Evolutionary conservation across 2,888 invertebrate genomes (phyloP).

Genomic region (Xanthorhoe designata): DNA sequence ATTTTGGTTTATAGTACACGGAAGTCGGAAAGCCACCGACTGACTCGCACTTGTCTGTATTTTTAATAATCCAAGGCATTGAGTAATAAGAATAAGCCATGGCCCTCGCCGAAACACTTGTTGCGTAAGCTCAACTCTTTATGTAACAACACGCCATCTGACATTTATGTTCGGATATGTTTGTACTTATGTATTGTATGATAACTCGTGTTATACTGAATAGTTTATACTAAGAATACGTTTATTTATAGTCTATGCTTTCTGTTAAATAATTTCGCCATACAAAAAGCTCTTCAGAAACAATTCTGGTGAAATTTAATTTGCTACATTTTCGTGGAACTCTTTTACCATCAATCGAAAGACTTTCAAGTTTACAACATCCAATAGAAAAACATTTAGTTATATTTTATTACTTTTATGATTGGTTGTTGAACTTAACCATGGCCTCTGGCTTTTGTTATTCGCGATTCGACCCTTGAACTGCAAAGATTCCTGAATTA

Average conservation of each 20-base stretch:
- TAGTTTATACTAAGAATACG: background rate
- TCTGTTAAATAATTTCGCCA: too few species aligned
- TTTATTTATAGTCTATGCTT: background rate
- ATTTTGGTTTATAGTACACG: background rate
- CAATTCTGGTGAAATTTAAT: background rate
- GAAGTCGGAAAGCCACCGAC: background rate
- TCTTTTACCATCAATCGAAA: too few species aligned
- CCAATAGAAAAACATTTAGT: background rate
- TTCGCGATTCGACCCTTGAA: constrained; percentile 2
- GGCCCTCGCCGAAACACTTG: constrained; percentile 7
- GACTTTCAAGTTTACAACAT: too few species aligned
- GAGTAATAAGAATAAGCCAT: background rate
- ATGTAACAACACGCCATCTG: constrained; percentile 1
- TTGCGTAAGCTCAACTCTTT: constrained; percentile 12
- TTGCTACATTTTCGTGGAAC: background rate
- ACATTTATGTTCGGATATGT: constrained; percentile 1
- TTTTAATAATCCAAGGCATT: background rate
- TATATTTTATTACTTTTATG: background rate
- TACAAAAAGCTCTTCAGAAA: too few species aligned
- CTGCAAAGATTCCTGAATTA: background rate
- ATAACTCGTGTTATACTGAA: background rate
- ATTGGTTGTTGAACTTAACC: constrained; percentile 1
- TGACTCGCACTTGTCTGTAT: background rate
- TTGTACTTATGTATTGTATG: background rate
- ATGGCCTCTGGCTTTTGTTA: background rate